A percentile compares a stretch with the other conserved stretches of the same genome.
phyloP scores from a whole-genome alignment of 2,888 invertebrate genomes.

The Helobdella robusta region DNA sequence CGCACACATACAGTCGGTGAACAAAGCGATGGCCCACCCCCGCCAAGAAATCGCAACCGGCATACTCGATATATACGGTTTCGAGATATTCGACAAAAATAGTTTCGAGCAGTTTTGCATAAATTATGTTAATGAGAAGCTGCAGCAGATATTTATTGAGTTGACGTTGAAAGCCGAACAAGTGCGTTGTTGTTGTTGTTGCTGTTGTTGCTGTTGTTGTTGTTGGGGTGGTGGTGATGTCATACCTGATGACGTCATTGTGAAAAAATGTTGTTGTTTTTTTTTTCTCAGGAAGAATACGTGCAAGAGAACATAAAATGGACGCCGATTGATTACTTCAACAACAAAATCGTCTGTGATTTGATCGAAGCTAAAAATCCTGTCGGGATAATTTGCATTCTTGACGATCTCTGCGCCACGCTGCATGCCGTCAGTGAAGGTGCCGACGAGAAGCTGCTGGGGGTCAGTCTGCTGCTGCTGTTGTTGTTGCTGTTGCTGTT shows the following conservation, averaged over 20 bases:
- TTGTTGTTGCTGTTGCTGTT: neutral
- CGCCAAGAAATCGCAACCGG: constrained; percentile 54
- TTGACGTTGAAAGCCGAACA: constrained; percentile 62
- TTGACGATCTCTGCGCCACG: constrained; percentile 63
- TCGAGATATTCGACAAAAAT: constrained; percentile 62
- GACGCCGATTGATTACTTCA: constrained; percentile 62
- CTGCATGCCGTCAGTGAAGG: constrained; percentile 61
- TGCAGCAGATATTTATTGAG: constrained; percentile 65
- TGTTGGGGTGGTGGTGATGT: neutral
- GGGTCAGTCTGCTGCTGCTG: constrained; percentile 39
- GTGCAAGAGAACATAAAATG: constrained; percentile 61
- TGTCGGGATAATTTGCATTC: constrained; percentile 59
- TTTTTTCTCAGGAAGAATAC: constrained; percentile 64
- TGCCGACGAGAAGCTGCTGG: constrained; percentile 50
- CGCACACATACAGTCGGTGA: constrained; percentile 54
- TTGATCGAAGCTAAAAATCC: constrained; percentile 57
- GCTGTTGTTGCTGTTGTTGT: neutral
- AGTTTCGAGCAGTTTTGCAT: constrained; percentile 66
- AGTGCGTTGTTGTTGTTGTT: constrained; percentile 45
- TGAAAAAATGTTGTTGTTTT: neutral
- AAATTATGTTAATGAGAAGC: constrained; percentile 64
- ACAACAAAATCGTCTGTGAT: constrained; percentile 63
- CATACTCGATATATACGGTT: constrained; percentile 64
- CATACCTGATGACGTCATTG: neutral
- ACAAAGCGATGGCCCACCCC: constrained; percentile 57